These are phyloP conservation scores for Cordylochernes scorpioides DNA, from an alignment of 2,888 invertebrate species.

Conservation along the genomic window DNA sequence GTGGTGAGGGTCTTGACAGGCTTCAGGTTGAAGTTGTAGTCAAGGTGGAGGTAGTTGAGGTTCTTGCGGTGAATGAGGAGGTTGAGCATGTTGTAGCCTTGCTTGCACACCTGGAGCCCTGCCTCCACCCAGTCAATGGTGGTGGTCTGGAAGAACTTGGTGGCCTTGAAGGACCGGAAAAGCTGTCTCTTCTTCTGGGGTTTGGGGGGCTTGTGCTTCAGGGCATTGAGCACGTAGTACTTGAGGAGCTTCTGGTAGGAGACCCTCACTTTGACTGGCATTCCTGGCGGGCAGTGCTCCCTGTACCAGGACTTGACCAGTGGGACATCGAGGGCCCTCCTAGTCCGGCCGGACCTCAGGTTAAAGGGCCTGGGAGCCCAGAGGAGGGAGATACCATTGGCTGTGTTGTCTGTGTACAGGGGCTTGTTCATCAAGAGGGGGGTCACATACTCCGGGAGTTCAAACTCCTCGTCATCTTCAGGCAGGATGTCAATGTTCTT, in stretches of 20 bases:
- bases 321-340: constrained; percentile 87
- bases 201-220: constrained; percentile 90
- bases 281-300: constrained; percentile 67
- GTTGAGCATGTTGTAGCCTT: constrained; percentile 99
- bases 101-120: constrained; percentile 81
- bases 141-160: constrained; percentile 99
- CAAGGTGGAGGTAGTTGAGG: constrained; percentile 92
- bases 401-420: constrained; percentile 90
- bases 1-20: constrained; percentile 98
- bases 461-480: constrained; percentile 81
- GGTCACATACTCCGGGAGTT: constrained; percentile 61
- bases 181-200: constrained; percentile 90
- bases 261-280: constrained; percentile 94
- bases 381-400: constrained; percentile 80
- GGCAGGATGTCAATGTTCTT: constrained; percentile 49
- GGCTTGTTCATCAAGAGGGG: constrained; percentile 84
- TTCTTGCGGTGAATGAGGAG: constrained; percentile 95
- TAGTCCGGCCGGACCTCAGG: constrained; percentile 67
- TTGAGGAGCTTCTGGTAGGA: constrained; percentile 96
- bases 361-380: constrained; percentile 98
- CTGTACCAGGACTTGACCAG: constrained; percentile 78
- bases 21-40: constrained; percentile 98
- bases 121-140: constrained; percentile 99
- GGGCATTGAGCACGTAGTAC: constrained; percentile 86
- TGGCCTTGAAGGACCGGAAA: constrained; percentile 96